phyloP scores from a whole-genome alignment of 2,113 vertebrate genomes.

The Gila orcuttii region DNA sequence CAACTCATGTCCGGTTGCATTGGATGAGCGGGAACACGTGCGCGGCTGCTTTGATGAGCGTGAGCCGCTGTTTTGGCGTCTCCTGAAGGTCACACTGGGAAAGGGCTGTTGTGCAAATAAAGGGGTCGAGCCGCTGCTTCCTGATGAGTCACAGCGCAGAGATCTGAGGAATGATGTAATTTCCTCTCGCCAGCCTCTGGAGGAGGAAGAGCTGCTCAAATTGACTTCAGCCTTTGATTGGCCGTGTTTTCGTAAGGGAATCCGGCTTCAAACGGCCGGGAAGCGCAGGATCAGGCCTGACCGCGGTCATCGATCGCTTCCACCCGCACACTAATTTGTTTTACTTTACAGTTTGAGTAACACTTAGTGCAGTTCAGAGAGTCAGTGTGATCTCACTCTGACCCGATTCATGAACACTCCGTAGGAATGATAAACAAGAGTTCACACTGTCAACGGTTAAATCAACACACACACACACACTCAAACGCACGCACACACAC shows the following conservation, averaged over 20 bases:
- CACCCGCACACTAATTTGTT: slow-evolving; percentile 74
- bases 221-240: slow-evolving; percentile 76
- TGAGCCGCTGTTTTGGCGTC: slow-evolving; percentile 72
- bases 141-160: slow-evolving; percentile 56
- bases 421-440: neutral
- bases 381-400: neutral
- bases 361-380: slow-evolving; percentile 56
- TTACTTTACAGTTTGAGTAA: slow-evolving; percentile 68
- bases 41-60: slow-evolving; percentile 61
- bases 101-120: slow-evolving; percentile 70
- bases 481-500: too few species aligned
- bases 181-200: slow-evolving; percentile 57
- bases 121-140: slow-evolving; percentile 62
- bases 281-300: slow-evolving; percentile 62
- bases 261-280: slow-evolving; percentile 74
- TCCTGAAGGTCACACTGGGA: slow-evolving; percentile 69
- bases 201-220: slow-evolving; percentile 59
- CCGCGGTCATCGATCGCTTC: slow-evolving; percentile 51
- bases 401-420: neutral
- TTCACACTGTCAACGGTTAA: neutral
- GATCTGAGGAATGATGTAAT: slow-evolving; percentile 71
- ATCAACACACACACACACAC: neutral
- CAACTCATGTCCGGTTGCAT: slow-evolving; percentile 60
- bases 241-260: slow-evolving; percentile 79
- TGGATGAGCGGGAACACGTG: slow-evolving; percentile 48